A percentile compares a stretch with the other conserved stretches of the same genome.
Conservation (phyloP, 2,113 vertebrate species). For the Equus quagga region DNA sequence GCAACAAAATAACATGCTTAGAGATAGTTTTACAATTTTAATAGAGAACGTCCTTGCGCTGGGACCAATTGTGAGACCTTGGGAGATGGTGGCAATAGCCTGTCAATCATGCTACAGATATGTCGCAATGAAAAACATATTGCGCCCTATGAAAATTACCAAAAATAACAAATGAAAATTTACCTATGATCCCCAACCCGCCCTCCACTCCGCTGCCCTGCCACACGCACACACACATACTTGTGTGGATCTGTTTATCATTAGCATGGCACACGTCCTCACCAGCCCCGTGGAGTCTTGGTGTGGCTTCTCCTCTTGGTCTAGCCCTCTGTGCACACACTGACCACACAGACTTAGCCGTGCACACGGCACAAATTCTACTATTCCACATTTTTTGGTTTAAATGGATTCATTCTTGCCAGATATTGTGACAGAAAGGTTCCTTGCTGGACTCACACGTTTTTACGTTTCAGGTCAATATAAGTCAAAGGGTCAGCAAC, state of each 20-base stretch:
- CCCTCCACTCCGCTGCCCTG: neutral
- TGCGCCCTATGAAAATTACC: neutral
- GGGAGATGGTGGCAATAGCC: neutral
- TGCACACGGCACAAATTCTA: neutral
- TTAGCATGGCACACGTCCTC: neutral
- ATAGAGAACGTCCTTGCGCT: neutral
- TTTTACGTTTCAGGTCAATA: neutral
- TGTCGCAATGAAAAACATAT: neutral
- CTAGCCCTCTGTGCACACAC: rapidly evolving
- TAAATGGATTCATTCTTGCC: neutral
- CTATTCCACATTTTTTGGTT: neutral
- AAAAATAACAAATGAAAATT: neutral
- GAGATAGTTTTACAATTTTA: neutral
- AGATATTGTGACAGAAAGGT: neutral
- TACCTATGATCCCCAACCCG: neutral
- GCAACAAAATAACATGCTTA: neutral
- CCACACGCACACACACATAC: rapidly evolving
- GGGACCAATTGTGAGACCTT: neutral
- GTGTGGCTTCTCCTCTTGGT: no score
- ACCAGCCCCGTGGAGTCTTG: rapidly evolving
- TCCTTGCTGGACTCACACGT: no score
- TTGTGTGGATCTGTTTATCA: neutral
- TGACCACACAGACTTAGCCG: rapidly evolving
- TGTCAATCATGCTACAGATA: neutral
- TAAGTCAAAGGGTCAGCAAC: neutral